Conservation (phyloP, 2,888 invertebrate genomes). For the Oconnorella tubifera region DNA sequence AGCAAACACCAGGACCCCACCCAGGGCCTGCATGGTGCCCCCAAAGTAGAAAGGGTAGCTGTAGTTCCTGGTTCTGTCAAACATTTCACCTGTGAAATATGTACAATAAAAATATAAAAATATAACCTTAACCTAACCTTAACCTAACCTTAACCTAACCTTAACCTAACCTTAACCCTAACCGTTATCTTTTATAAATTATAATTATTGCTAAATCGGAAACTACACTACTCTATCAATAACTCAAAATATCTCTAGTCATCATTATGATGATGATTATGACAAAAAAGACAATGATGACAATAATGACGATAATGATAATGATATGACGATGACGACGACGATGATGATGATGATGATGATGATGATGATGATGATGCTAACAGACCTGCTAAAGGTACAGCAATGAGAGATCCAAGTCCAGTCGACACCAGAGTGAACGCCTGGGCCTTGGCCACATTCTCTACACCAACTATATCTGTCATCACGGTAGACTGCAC, state of each 20-base stretch:
- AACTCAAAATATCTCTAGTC: background rate
- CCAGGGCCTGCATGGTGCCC: constrained; percentile 13
- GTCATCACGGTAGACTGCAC: constrained; percentile 25
- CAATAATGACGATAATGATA: background rate
- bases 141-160: no score
- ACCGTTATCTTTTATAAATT: no score
- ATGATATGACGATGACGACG: background rate
- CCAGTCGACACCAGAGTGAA: constrained; percentile 23
- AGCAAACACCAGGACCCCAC: no score
- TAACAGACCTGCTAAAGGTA: constrained; percentile 25
- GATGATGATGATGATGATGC: no score
- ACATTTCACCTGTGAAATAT: constrained; percentile 13
- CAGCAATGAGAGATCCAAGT: constrained; percentile 22
- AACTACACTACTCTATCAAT: background rate
- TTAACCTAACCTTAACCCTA: no score
- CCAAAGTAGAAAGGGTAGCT: constrained; percentile 22
- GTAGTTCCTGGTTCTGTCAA: constrained; percentile 23
- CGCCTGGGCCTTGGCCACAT: constrained; percentile 24
- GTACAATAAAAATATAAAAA: background rate
- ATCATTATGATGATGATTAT: background rate
- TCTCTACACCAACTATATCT: constrained; percentile 21
- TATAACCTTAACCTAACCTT: background rate
- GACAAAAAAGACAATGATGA: no score
- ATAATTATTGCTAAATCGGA: no score
- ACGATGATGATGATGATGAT: no score